Base-by-base conservation (phyloP, 2,113 vertebrate species). In the Guaruba guarouba region DNA sequence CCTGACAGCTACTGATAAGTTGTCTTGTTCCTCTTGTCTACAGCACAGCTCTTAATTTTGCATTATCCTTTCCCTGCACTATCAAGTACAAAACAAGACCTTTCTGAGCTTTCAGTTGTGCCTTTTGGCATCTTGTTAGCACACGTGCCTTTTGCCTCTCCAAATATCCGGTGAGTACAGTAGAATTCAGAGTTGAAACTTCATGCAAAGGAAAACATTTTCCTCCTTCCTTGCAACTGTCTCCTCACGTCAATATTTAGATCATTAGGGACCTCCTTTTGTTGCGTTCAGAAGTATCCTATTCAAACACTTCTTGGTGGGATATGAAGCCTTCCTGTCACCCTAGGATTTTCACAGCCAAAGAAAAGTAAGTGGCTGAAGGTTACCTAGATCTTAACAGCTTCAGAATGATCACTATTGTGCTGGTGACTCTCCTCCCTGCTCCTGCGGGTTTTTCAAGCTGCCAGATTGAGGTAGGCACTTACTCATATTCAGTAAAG, bases 1-100 rank as follows among this genome's bases (percentile, higher is more conserved):
- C 62, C 37, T 70, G 79, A 22, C 96, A 93, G 91, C 39, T 94
- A 71, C 77, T 75, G 90, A 91, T 91, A 95, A 92, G 51, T n/a
- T 59, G 37, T 15, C 73, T 83, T 55, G 43, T 79, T 93, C 24
- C 81, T n/a, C 41, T 77, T 64, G 46, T 78, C 81, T 54, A n/a
- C 37, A 75, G 35, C 19, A 33, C 39, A 48, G 82, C 37, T 76
- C 78, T 78, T 67, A 66, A 85, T 66, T 41, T 66, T 49, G 18
- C 33, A 69, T 71, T 74, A 16, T 75, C 82, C 80, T 83, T 51
- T 17, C 24, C 43, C 33, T 81, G 28, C 54, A 27, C 37, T 68
- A 39, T 31, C 35, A 71, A n/a, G 17, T 27, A 23, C 24, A 29
- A 54, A 61, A 35, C 33, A 33, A 37, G 2, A 81, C 48, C 33